Evolutionary conservation across 92 coral and sea anemone species (phyloP), one percentile per base, ranked within the genome.

Genomic region (Epizoanthus scotinus): DNA sequence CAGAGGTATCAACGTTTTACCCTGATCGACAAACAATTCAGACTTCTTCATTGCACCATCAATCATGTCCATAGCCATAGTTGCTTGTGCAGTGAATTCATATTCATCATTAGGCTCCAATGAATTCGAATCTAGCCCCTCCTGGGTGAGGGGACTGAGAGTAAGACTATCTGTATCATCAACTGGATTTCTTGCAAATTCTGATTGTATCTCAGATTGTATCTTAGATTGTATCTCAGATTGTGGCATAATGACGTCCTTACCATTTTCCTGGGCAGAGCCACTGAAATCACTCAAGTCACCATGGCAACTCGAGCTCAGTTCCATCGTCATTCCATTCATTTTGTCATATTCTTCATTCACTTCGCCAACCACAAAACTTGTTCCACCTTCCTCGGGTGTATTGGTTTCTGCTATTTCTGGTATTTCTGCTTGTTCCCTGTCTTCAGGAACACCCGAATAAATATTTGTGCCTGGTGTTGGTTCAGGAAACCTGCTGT

Each of bases 241-340:
- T 18, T 72, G 50, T 27, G 62, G 22, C 47, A 44, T 18, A 55
- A 19, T 28, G 14, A 15, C 63, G 8, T 5, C 7, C 8, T 44
- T 6, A 0, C 17, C 36, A 25, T 28, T 21, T 52, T 15, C 21
- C 52, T 44, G 14, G 52, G 52, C 52, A 26, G 63, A 52, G 55
- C 8, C 25, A n/a, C 21, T 52, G 38, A 53, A 20, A 44, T 73
- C 78, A 5, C 28, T 27, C 22, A 55, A 21, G 68, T 75, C 52
- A 58, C 81, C 81, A 75, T 75, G 40, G 81, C 9, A 75, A 75
- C 81, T n/a, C 22, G 18, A 12, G 34, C 1, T 40, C 59, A 17
- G 1, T 15, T 19, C 54, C 18, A 73, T 52, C 15, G 67, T 10
- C 67, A 57, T 12, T 10, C 3, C 68, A 38, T 64, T 64, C 58